phyloP scores from a whole-genome alignment of 2,113 vertebrate species.

The Halcyon malimbica region DNA sequence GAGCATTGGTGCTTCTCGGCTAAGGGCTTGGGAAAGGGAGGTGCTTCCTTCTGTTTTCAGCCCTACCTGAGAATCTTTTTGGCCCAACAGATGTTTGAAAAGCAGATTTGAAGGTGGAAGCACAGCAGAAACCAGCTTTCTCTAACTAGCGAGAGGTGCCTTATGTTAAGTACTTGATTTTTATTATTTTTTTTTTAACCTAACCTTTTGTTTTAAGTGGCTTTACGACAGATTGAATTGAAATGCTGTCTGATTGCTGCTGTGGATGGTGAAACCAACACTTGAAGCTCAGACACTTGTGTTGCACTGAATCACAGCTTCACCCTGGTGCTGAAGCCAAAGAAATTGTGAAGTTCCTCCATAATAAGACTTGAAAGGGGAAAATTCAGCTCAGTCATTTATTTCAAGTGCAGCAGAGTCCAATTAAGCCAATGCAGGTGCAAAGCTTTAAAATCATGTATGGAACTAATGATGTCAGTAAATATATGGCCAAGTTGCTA shows the following conservation, averaged over 20 bases:
- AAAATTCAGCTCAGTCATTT: not conserved
- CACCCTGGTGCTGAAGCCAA: not conserved
- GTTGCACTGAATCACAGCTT: not conserved
- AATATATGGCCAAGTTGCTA: not conserved
- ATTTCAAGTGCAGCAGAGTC: not conserved
- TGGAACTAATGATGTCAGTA: not conserved
- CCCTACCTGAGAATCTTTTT: not conserved
- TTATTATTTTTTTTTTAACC: not conserved
- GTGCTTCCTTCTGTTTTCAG: not conserved
- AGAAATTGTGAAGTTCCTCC: not conserved
- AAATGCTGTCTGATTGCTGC: not conserved
- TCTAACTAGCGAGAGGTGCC: not conserved
- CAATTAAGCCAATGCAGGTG: constrained; percentile 2
- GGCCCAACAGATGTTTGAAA: not conserved
- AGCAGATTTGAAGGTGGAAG: not conserved
- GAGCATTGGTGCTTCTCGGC: not conserved
- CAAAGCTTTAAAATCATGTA: not conserved
- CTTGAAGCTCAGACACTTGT: not conserved
- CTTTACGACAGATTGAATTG: not conserved
- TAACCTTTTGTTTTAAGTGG: not conserved
- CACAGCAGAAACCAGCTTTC: not conserved
- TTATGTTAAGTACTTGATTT: not conserved
- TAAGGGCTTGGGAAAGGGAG: not conserved
- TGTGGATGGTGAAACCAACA: not conserved
- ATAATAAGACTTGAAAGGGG: not conserved